Percentiles rank a stretch among this genome's conserved stretches.
Evolutionary conservation across 2,113 vertebrate genomes (phyloP).

Genomic region (Calonectris borealis): DNA sequence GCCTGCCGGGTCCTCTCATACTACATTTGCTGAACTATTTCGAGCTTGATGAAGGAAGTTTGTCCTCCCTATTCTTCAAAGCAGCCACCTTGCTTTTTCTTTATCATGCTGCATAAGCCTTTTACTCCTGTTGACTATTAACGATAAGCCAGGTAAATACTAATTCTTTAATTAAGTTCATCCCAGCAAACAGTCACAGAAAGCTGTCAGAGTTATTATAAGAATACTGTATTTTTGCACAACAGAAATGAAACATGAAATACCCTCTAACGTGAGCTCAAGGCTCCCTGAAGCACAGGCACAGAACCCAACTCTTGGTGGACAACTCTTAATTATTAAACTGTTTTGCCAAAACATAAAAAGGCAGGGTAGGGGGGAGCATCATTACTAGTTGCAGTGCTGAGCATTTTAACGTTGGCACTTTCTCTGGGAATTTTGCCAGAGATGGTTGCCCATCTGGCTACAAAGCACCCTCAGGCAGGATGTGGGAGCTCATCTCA

Average conservation of each 20-base stretch:
- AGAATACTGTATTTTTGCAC: background rate
- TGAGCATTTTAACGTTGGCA: background rate
- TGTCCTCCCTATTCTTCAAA: background rate
- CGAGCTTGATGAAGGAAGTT: background rate
- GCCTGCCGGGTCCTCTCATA: background rate
- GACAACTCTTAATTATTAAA: background rate
- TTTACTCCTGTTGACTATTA: background rate
- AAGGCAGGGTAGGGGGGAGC: fast-evolving
- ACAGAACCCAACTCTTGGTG: background rate
- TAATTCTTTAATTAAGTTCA: background rate
- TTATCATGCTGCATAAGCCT: background rate
- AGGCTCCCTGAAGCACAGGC: background rate
- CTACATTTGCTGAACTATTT: background rate
- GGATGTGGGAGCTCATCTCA: background rate
- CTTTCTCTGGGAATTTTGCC: background rate
- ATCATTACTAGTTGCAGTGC: background rate
- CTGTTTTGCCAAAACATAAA: background rate
- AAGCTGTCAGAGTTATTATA: background rate
- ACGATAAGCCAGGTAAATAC: background rate
- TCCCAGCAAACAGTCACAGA: background rate
- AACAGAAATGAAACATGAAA: background rate
- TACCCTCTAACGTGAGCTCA: background rate
- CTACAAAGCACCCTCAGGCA: background rate
- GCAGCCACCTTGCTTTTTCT: background rate
- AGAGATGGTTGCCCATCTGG: background rate